Percentiles rank a stretch among this genome's conserved stretches.
phyloP scores from a whole-genome alignment of 2,113 vertebrate species.

The Sarotherodon lohbergeri region DNA sequence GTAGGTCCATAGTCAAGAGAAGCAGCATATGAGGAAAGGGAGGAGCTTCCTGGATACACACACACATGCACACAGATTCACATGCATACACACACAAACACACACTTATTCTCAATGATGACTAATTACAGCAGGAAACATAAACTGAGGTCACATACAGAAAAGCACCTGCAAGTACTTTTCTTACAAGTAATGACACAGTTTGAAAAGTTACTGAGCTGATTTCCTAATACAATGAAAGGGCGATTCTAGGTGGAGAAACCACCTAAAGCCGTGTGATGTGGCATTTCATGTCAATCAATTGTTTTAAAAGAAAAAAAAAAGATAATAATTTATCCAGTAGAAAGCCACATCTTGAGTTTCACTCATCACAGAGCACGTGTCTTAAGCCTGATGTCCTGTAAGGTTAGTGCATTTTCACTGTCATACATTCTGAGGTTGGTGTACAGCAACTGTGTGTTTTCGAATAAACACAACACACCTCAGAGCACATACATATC shows the following conservation, averaged over 20 bases:
- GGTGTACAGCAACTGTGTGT: background rate
- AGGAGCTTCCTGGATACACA: conserved; percentile 10
- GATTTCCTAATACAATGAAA: background rate
- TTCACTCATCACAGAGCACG: background rate
- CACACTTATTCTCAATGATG: background rate
- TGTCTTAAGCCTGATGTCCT: background rate
- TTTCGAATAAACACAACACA: background rate
- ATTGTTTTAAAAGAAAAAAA: background rate
- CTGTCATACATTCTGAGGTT: background rate
- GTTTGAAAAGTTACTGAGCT: background rate
- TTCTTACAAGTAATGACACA: background rate
- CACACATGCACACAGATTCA: background rate
- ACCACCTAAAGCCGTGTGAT: background rate
- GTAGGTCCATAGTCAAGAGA: conserved; percentile 1
- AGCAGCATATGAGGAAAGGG: background rate
- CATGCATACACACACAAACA: background rate
- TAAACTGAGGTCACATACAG: background rate
- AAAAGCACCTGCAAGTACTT: background rate
- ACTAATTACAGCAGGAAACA: background rate
- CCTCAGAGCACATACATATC: background rate
- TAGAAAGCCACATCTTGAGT: background rate
- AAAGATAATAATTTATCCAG: background rate
- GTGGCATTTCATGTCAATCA: background rate
- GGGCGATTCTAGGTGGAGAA: background rate
- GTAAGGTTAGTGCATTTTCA: background rate